Conservation (phyloP, 1,140 invertebrate genomes). For the Acromyrmex echinatior region DNA sequence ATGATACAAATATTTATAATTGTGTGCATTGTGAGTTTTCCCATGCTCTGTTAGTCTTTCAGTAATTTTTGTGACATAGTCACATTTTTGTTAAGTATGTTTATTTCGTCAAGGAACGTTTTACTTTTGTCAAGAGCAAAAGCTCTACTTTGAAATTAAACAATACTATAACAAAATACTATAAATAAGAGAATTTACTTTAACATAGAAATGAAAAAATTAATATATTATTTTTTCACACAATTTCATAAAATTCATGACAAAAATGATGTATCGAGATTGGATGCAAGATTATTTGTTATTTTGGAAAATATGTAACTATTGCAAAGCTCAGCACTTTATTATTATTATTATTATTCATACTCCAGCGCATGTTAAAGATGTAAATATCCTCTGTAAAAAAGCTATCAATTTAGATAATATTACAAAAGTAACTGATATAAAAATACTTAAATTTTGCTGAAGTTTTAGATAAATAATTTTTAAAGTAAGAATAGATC, state of each 20-base stretch:
- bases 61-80: conserved; percentile 4
- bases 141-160: background rate
- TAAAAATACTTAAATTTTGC: background rate
- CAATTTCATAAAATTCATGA: conserved; percentile 34
- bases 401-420: conserved; percentile 2
- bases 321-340: background rate
- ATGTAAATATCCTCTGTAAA: background rate
- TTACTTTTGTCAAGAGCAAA: background rate
- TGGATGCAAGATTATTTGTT: background rate
- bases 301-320: conserved; percentile 21
- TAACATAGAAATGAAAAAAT: background rate
- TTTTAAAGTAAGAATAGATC: too few species aligned
- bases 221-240: conserved; percentile 10
- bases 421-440: background rate
- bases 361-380: background rate
- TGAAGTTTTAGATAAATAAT: too few species aligned
- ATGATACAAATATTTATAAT: conserved; percentile 14
- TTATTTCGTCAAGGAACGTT: background rate
- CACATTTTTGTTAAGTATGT: background rate
- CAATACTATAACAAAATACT: too few species aligned
- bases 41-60: background rate
- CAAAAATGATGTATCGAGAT: background rate
- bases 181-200: background rate
- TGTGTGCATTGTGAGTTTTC: conserved; percentile 6
- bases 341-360: background rate